Base-by-base conservation (phyloP, 2,113 vertebrate species). In the Rhombomys opimus region DNA sequence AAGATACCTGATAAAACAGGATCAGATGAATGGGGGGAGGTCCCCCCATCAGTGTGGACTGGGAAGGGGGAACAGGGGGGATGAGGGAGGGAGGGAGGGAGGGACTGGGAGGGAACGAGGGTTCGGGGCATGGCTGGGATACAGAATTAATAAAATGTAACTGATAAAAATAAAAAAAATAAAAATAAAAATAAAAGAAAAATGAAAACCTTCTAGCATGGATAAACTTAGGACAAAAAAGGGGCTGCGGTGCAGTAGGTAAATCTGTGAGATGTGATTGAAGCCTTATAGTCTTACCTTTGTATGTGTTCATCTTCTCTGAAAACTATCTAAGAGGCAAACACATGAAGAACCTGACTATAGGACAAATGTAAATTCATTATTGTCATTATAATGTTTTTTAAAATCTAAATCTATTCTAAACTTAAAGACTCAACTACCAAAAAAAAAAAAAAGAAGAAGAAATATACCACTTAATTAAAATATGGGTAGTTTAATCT, bases 371-470 rank as follows among this genome's bases (percentile, higher is more conserved):
- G 12, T 14, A 1, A 82, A 63, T 0, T 52, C 57, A 32, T 9
- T n/a, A 65, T 50, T 92, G 85, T 17, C 3, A 65, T 38, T 27
- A 4, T 1, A 80, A 27, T 70, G 73, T n/a, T 88, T 75, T 70
- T 70, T n/a, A 68, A 81, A 68, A 81, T 80, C 30, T 18, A 80
- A 86, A 57, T 63, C 18, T 63, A 38, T 70, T 81, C 27, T 76
- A 85, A 97, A 95, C 15, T 68, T 76, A 32, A 38, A 84, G 9
- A 46, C 46, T 95, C 23, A 82, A 14, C 27, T 63, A 85, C 54
- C 6, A 70, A 54, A 61, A 73, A 50, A n/a, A 78, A 23, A 84
- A 61, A 73, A 50, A n/a, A 78, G 18, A 84, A 7, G 41, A 41
- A 41, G 41, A 95, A 88, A 54, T 17, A 18, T 18, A 68, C 1